A percentile compares a stretch with the other conserved stretches of the same genome.
phyloP scores from a whole-genome alignment of 2,888 invertebrate genomes.

The Ecdyonurus torrentis region DNA sequence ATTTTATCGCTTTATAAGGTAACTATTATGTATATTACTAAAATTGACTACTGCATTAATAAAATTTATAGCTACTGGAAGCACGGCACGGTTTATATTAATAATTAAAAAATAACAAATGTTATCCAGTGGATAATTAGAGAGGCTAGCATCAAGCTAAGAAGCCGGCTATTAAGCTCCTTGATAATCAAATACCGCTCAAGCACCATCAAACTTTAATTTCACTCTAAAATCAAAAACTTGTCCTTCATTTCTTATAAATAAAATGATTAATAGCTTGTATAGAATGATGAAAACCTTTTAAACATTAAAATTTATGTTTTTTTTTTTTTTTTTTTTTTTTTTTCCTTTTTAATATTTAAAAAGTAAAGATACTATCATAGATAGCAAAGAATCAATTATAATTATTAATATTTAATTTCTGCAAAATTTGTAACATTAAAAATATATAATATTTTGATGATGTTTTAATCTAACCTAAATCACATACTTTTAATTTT shows the following conservation, averaged over 20 bases:
- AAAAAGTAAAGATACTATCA: no score
- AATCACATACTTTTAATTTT: not conserved
- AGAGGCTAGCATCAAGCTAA: not conserved
- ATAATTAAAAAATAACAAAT: not conserved
- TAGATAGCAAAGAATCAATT: no score
- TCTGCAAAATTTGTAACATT: no score
- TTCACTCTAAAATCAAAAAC: not conserved
- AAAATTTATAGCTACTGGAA: not conserved
- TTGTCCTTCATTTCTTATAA: not conserved
- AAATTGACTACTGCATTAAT: not conserved
- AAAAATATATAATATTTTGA: no score
- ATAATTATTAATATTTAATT: no score
- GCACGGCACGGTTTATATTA: not conserved
- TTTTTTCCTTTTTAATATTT: no score
- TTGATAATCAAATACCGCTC: not conserved
- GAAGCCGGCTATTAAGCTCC: not conserved
- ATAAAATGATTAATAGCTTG: not conserved
- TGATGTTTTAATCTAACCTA: no score
- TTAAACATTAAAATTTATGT: not conserved
- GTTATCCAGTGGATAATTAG: not conserved
- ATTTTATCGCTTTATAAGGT: no score
- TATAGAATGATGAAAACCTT: not conserved
- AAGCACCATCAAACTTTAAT: not conserved
- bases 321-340: no score
- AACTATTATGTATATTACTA: no score